These are phyloP conservation scores for Wasmannia auropunctata DNA, from an alignment of 1,140 invertebrate species.

Conservation along the genomic window DNA sequence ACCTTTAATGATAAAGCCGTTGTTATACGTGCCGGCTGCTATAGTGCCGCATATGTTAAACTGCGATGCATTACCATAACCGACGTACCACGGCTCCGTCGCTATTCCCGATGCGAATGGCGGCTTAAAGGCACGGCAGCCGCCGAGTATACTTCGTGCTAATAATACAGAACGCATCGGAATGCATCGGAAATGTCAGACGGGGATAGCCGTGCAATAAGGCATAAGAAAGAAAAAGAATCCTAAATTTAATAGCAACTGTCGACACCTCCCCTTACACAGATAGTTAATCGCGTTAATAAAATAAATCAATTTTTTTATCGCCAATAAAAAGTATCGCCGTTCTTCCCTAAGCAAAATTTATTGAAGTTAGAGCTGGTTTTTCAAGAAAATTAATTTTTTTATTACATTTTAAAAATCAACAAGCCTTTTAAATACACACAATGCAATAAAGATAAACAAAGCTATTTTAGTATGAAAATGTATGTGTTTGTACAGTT, in stretches of 20 bases:
- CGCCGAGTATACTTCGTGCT: slow-evolving; percentile 32
- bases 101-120: slow-evolving; percentile 47
- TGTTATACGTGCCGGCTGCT: slow-evolving; percentile 75
- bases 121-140: slow-evolving; percentile 55
- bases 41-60: slow-evolving; percentile 78
- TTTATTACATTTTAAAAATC: not conserved
- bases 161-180: slow-evolving; percentile 60
- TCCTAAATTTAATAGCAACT: not conserved
- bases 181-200: slow-evolving; percentile 31
- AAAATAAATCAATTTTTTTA: not conserved
- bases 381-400: not conserved
- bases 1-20: slow-evolving; percentile 81
- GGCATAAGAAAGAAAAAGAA: not conserved
- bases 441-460: not conserved
- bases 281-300: not conserved
- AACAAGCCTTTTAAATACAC: not conserved
- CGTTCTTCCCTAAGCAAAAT: not conserved
- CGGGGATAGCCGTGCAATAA: not conserved
- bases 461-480: not conserved
- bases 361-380: not conserved
- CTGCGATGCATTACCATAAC: slow-evolving; percentile 78
- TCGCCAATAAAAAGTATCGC: not conserved
- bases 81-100: slow-evolving; percentile 51
- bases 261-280: not conserved
- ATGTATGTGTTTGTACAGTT: not conserved